Evolutionary conservation across 2,888 invertebrate species (phyloP).

Genomic region (Dendrolimus houi): DNA sequence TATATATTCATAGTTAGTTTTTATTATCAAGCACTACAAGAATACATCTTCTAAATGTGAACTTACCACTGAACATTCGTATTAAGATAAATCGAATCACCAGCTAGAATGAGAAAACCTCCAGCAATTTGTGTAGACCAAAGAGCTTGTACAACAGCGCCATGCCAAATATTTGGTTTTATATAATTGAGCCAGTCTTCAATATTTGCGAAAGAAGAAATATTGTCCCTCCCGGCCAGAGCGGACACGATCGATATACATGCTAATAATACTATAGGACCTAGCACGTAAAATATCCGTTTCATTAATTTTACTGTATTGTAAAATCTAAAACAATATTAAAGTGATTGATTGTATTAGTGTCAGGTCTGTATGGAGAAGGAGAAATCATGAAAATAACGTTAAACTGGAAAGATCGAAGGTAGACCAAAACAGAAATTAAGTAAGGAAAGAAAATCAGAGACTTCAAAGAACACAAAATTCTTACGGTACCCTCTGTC

Average conservation of each 20-base stretch:
- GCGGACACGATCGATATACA: conserved; percentile 24
- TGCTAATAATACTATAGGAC: conserved; percentile 32
- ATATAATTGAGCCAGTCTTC: conserved; percentile 35
- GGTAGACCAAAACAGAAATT: too few species aligned
- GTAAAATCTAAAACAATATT: conserved; percentile 42
- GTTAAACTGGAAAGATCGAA: too few species aligned
- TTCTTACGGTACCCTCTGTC: too few species aligned
- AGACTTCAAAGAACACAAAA: too few species aligned
- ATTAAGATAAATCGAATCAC: conserved; percentile 45
- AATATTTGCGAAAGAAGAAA: conserved; percentile 20
- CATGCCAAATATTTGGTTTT: conserved; percentile 46
- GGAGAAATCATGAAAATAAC: too few species aligned
- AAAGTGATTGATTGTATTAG: too few species aligned
- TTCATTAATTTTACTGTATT: conserved; percentile 55
- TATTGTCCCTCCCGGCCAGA: conserved; percentile 25
- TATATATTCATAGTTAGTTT: too few species aligned
- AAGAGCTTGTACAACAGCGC: conserved; percentile 45
- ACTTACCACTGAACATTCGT: conserved; percentile 54
- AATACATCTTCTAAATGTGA: too few species aligned
- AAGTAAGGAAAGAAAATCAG: too few species aligned
- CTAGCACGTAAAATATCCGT: conserved; percentile 39
- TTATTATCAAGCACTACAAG: too few species aligned
- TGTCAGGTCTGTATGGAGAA: too few species aligned
- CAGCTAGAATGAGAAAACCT: conserved; percentile 49
- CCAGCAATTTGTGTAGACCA: conserved; percentile 50